Conservation (phyloP, 2,113 vertebrate species). For the Arothron firmamentum region DNA sequence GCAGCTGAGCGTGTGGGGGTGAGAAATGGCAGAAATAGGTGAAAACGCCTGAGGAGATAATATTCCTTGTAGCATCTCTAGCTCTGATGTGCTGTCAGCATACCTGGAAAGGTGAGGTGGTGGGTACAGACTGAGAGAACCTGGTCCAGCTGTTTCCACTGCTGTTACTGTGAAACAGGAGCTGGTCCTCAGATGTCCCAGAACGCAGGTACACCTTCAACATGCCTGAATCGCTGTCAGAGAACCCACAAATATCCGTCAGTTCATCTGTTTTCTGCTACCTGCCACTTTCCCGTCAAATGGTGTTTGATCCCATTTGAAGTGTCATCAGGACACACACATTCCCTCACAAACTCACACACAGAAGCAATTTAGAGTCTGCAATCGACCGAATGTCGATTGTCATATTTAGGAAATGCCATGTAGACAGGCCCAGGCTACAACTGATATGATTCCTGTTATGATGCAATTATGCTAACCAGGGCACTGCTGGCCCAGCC, state of each 20-base stretch:
- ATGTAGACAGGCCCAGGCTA: too few species aligned
- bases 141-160: slow-evolving; percentile 55
- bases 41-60: neutral
- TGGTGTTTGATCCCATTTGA: too few species aligned
- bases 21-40: neutral
- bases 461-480: too few species aligned
- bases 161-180: slow-evolving; percentile 49
- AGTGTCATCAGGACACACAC: too few species aligned
- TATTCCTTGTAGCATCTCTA: neutral
- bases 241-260: neutral
- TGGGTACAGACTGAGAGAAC: slow-evolving; percentile 48
- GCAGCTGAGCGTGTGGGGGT: slow-evolving; percentile 48
- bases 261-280: too few species aligned
- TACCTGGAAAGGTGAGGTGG: slow-evolving; percentile 64
- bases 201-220: slow-evolving; percentile 50
- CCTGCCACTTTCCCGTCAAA: too few species aligned
- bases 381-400: too few species aligned
- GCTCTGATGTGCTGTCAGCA: neutral
- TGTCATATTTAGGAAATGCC: too few species aligned
- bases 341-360: too few species aligned
- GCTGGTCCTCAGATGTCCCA: slow-evolving; percentile 18
- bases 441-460: too few species aligned
- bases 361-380: too few species aligned
- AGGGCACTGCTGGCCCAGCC: too few species aligned
- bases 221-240: slow-evolving; percentile 52